Conservation (phyloP, 1,140 invertebrate species). For the Bombus huntii region DNA sequence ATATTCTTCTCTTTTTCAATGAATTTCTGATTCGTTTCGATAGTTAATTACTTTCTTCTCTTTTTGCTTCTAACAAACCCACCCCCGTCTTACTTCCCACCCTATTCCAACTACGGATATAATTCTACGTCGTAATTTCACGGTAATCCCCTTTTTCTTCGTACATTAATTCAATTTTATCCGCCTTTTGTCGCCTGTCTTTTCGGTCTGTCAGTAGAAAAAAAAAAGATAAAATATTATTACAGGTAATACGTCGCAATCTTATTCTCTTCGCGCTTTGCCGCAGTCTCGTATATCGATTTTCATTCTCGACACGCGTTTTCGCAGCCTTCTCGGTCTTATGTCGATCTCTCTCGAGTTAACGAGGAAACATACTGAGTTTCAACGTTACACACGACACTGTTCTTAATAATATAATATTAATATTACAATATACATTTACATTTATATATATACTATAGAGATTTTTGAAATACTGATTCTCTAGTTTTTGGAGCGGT, state of each 20-base stretch:
- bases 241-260: not conserved
- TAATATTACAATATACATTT: constrained; percentile 64
- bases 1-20: constrained; percentile 34
- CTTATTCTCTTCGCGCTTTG: not conserved
- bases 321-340: not conserved
- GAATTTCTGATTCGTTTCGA: constrained; percentile 20
- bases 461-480: constrained; percentile 79
- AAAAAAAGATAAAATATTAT: not conserved
- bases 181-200: constrained; percentile 24
- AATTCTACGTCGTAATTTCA: not conserved
- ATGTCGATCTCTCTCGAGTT: not conserved
- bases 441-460: constrained; percentile 51
- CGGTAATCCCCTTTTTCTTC: not conserved
- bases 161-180: constrained; percentile 1
- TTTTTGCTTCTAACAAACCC: constrained; percentile 24
- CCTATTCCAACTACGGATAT: no score
- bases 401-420: constrained; percentile 54
- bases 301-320: not conserved
- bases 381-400: constrained; percentile 53
- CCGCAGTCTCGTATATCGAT: not conserved
- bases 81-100: not conserved
- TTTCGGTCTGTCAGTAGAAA: constrained; percentile 41
- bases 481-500: constrained; percentile 75
- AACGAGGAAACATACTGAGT: constrained; percentile 19
- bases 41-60: constrained; percentile 8